Evolutionary conservation across 2,888 invertebrate species (phyloP).

Genomic region (Osmoderma eremita): DNA sequence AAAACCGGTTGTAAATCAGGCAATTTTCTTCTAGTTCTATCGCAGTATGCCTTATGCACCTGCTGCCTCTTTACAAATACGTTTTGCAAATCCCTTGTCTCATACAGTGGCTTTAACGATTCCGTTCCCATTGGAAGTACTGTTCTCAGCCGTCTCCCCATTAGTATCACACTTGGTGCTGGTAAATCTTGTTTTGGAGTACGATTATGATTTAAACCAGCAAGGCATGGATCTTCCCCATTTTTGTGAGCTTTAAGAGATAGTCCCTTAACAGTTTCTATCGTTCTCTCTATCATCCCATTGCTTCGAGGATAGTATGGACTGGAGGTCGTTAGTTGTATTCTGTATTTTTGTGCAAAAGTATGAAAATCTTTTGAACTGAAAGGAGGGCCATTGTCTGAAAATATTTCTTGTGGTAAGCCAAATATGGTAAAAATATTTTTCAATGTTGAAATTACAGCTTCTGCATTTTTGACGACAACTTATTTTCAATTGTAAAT

Average conservation of each 20-base stretch:
- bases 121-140: too few relatives aligned
- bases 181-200: neutral
- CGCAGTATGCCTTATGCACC: too few relatives aligned
- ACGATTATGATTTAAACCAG: too few relatives aligned
- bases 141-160: too few relatives aligned
- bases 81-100: too few relatives aligned
- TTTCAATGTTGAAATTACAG: neutral
- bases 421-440: slow-evolving; percentile 25
- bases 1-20: too few relatives aligned
- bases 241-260: slow-evolving; percentile 37
- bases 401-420: slow-evolving; percentile 29
- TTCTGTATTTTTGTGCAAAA: slow-evolving; percentile 46
- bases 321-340: slow-evolving; percentile 30
- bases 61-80: too few relatives aligned
- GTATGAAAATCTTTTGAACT: slow-evolving; percentile 24
- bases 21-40: too few relatives aligned
- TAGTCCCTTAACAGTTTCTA: slow-evolving; percentile 48
- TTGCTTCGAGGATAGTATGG: slow-evolving; percentile 47
- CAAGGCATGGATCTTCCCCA: too few relatives aligned
- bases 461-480: slow-evolving; percentile 15
- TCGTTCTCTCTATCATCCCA: slow-evolving; percentile 46
- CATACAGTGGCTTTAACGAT: too few relatives aligned
- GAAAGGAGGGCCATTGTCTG: too few relatives aligned
- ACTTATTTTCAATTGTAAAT: slow-evolving; percentile 29
- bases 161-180: too few relatives aligned